These are phyloP conservation scores for Trinorchestia longiramus DNA, from an alignment of 1,140 invertebrate species.

Conservation along the genomic window DNA sequence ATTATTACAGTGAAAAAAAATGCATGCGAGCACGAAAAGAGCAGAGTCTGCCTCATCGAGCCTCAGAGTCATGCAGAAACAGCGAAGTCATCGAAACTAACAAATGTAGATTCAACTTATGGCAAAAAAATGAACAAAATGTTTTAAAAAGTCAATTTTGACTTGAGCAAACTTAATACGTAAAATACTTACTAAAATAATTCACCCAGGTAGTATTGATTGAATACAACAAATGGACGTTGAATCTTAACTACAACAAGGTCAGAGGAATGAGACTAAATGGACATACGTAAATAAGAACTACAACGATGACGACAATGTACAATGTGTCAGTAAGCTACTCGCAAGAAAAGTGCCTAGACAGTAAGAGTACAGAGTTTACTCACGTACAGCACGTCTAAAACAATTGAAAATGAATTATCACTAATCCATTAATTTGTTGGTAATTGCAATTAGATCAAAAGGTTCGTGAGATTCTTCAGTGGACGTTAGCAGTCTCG, in stretches of 20 bases:
- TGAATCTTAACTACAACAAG: not conserved
- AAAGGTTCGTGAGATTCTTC: conserved; percentile 28
- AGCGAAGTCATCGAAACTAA: not conserved
- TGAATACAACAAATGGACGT: not conserved
- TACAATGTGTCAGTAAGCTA: not conserved
- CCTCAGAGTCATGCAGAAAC: not conserved
- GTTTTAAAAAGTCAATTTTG: not conserved
- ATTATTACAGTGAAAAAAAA: not conserved
- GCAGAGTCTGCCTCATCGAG: not conserved
- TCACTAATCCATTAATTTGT: not conserved
- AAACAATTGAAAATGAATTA: not conserved
- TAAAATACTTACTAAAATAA: not conserved
- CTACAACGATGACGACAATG: not conserved
- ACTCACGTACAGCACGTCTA: not conserved
- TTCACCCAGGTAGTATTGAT: not conserved
- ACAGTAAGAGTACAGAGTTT: not conserved
- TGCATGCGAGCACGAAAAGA: not conserved
- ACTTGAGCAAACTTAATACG: not conserved
- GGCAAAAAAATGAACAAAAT: not conserved
- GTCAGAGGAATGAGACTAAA: not conserved
- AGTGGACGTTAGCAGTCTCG: conserved; percentile 26
- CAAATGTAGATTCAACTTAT: not conserved
- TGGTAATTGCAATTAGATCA: not conserved
- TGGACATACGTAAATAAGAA: not conserved
- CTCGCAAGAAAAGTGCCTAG: not conserved